Conservation (phyloP, 2,888 invertebrate species). For the Drosophila conformis region DNA sequence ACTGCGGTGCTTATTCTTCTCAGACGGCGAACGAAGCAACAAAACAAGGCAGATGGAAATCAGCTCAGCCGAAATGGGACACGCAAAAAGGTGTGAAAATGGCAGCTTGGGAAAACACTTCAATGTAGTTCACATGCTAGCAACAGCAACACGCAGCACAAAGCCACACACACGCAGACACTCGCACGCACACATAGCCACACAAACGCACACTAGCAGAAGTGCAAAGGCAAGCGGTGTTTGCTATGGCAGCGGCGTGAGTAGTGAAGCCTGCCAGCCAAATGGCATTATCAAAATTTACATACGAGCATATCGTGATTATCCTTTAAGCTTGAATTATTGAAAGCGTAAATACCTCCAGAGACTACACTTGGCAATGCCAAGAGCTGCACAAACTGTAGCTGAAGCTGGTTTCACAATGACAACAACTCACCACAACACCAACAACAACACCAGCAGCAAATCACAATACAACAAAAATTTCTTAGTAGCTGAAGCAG, state of each 20-base stretch:
- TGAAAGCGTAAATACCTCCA: constrained; percentile 81
- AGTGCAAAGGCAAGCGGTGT: constrained; percentile 1
- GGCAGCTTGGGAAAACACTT: constrained; percentile 31
- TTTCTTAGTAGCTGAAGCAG: constrained; percentile 31
- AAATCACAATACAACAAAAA: constrained; percentile 40
- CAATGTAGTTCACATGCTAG: constrained; percentile 25
- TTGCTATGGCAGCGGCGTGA: constrained; percentile 3
- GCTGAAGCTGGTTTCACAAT: constrained; percentile 38
- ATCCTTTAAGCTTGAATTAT: constrained; percentile 81
- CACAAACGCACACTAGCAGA: not conserved
- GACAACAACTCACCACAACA: constrained; percentile 31
- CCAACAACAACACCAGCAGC: constrained; percentile 8
- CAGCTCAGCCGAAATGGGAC: constrained; percentile 30
- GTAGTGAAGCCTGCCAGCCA: constrained; percentile 50
- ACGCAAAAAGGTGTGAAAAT: constrained; percentile 68
- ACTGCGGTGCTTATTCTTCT: constrained; percentile 62
- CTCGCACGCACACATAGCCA: not conserved
- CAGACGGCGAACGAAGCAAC: constrained; percentile 29
- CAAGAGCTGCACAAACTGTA: constrained; percentile 19
- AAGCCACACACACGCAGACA: not conserved
- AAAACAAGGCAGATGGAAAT: constrained; percentile 14
- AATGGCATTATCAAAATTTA: constrained; percentile 81
- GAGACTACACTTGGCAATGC: constrained; percentile 52
- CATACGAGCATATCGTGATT: constrained; percentile 81
- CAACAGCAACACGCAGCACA: constrained; percentile 1